phyloP scores from a whole-genome alignment of 2,888 invertebrate species.

The Euspilapteryx auroguttella region DNA sequence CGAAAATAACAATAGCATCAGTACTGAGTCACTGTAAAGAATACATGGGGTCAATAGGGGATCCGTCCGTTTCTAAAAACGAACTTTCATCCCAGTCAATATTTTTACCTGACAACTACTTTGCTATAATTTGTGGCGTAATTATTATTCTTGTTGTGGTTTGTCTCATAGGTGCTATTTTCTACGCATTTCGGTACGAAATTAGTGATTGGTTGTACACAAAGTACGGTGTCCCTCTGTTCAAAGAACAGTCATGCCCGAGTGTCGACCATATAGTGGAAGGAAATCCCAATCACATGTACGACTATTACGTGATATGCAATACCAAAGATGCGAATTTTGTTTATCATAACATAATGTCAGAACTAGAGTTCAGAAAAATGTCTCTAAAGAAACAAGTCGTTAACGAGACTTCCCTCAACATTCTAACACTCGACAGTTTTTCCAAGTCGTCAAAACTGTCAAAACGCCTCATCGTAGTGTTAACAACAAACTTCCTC shows the following conservation, averaged over 20 bases:
- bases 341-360: conserved; percentile 68
- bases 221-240: conserved; percentile 75
- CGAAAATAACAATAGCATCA: conserved; percentile 55
- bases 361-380: conserved; percentile 71
- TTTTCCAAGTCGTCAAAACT: conserved; percentile 50
- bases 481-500: conserved; percentile 61
- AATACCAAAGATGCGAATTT: conserved; percentile 79
- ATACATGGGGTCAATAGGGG: conserved; percentile 53
- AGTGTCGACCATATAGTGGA: conserved; percentile 64
- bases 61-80: conserved; percentile 44
- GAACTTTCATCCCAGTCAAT: conserved; percentile 62
- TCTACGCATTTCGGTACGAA: conserved; percentile 76
- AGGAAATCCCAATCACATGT: conserved; percentile 71
- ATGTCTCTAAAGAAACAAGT: conserved; percentile 73
- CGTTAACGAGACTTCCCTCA: conserved; percentile 66
- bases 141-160: conserved; percentile 71
- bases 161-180: conserved; percentile 69
- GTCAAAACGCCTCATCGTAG: conserved; percentile 58
- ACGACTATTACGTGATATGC: conserved; percentile 88
- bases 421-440: conserved; percentile 56
- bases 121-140: conserved; percentile 73
- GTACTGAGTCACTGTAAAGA: conserved; percentile 65
- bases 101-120: conserved; percentile 69
- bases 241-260: conserved; percentile 70
- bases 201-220: conserved; percentile 79